A percentile compares a stretch with the other conserved stretches of the same genome.
Conservation (phyloP, 2,888 invertebrate genomes). For the Lasioglossum malachurum region DNA sequence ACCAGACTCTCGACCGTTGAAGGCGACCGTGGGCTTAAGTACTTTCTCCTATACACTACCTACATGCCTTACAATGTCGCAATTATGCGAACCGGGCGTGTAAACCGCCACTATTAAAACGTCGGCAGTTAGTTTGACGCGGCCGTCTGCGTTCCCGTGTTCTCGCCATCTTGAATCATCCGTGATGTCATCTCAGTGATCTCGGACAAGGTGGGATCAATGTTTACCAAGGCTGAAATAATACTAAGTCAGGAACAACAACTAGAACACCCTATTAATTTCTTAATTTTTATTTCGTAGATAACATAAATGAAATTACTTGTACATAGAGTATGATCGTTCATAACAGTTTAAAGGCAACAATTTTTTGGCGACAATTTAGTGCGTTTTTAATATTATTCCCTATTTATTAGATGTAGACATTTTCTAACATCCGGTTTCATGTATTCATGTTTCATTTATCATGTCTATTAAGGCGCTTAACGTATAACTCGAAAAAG, state of each 20-base stretch:
- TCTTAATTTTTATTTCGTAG: background rate
- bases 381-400: too few relatives aligned
- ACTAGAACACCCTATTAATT: background rate
- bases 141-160: conserved; percentile 41
- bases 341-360: too few relatives aligned
- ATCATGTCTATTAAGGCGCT: too few relatives aligned
- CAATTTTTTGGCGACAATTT: too few relatives aligned
- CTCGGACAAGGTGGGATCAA: background rate
- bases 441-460: too few relatives aligned
- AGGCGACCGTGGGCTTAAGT: conserved; percentile 54
- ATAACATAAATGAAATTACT: background rate
- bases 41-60: conserved; percentile 64
- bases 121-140: conserved; percentile 75
- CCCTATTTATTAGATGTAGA: too few relatives aligned
- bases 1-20: conserved; percentile 66
- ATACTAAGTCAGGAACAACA: background rate
- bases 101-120: conserved; percentile 77
- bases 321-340: background rate
- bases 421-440: too few relatives aligned
- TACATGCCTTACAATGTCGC: conserved; percentile 71
- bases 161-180: conserved; percentile 29
- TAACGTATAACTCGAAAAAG: background rate
- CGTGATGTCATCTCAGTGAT: background rate
- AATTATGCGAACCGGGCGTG: conserved; percentile 77
- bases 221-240: background rate